phyloP scores from a whole-genome alignment of 2,888 invertebrate species.

The Parnassius glacialis region DNA sequence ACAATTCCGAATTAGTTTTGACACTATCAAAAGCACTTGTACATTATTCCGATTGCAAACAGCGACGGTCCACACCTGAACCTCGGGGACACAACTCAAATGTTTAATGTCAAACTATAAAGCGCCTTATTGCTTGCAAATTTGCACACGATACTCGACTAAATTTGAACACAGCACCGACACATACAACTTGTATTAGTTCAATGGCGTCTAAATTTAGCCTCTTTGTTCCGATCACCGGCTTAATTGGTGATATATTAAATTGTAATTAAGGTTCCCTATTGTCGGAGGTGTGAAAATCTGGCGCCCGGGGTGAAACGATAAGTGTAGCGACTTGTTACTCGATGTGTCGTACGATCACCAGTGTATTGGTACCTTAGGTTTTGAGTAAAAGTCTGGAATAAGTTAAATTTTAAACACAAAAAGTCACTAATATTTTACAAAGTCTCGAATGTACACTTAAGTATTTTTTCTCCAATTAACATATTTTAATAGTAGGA shows the following conservation, averaged over 20 bases:
- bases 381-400: neutral
- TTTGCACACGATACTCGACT: conserved; percentile 30
- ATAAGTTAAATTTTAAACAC: neutral
- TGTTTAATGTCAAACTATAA: conserved; percentile 43
- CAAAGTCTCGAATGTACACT: no score
- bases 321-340: conserved; percentile 43
- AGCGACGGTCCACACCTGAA: conserved; percentile 40
- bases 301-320: conserved; percentile 47
- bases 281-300: conserved; percentile 63
- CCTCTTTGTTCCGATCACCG: conserved; percentile 61
- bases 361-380: neutral
- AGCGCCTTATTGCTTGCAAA: conserved; percentile 31
- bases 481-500: no score
- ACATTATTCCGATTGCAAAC: conserved; percentile 10
- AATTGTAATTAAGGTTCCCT: conserved; percentile 75
- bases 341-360: conserved; percentile 27
- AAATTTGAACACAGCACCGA: conserved; percentile 33
- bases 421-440: no score
- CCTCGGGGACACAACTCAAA: conserved; percentile 42
- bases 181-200: conserved; percentile 27
- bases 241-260: conserved; percentile 78
- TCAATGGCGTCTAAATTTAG: conserved; percentile 46
- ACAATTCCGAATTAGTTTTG: conserved; percentile 6
- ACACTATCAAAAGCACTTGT: conserved; percentile 20
- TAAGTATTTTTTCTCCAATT: no score